phyloP scores from a whole-genome alignment of 2,888 invertebrate genomes.

The Steinernema hermaphroditum region DNA sequence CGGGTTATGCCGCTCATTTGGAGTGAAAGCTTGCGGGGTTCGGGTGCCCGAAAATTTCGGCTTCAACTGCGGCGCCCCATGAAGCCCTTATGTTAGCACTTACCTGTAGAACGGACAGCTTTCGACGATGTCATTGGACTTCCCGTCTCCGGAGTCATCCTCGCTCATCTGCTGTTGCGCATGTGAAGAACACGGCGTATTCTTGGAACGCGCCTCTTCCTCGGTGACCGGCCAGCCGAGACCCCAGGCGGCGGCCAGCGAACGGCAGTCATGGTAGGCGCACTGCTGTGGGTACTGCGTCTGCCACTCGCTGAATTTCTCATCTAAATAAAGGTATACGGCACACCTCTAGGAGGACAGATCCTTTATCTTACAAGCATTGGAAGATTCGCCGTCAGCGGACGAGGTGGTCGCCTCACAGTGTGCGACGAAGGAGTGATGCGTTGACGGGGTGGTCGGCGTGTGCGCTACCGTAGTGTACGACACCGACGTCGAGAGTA shows the following conservation, averaged over 20 bases:
- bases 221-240: slow-evolving; percentile 52
- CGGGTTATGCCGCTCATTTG: too few species aligned
- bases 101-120: slow-evolving; percentile 64
- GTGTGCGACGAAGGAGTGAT: slow-evolving; percentile 19
- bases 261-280: slow-evolving; percentile 63
- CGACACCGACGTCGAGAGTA: slow-evolving; percentile 24
- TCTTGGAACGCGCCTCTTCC: slow-evolving; percentile 45
- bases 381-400: neutral
- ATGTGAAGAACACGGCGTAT: slow-evolving; percentile 50
- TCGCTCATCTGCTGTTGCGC: slow-evolving; percentile 41
- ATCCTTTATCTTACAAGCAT: neutral
- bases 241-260: slow-evolving; percentile 63
- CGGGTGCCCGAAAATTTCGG: too few species aligned
- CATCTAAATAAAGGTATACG: too few species aligned
- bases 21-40: too few species aligned
- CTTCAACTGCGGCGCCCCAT: too few species aligned
- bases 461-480: slow-evolving; percentile 25
- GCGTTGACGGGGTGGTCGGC: slow-evolving; percentile 24
- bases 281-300: slow-evolving; percentile 61
- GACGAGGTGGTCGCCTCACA: slow-evolving; percentile 9
- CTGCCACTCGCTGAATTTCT: slow-evolving; percentile 58
- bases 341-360: neutral
- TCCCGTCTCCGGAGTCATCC: slow-evolving; percentile 65
- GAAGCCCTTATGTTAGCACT: too few species aligned
- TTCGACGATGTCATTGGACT: slow-evolving; percentile 61